Base-by-base conservation (phyloP, 2,113 vertebrate genomes). In the Himantopus leucocephalus region DNA sequence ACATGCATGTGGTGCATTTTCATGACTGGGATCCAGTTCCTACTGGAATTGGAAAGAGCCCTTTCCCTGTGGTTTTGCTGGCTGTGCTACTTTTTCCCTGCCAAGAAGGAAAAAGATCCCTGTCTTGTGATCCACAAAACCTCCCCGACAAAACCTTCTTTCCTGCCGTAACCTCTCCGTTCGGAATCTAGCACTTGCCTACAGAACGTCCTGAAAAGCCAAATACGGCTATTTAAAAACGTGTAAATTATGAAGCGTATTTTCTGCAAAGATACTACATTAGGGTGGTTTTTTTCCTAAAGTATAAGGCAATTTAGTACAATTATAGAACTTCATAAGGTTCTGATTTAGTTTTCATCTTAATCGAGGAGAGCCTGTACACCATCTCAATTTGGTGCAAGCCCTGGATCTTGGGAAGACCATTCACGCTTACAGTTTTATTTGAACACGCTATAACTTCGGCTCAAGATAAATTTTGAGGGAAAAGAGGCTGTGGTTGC, bases 1-100 rank as follows among this genome's bases (percentile, higher is more conserved):
- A 93, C 58, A 71, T 0, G 8, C 75, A 60, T 10, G 35, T 62
- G 88, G 59, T 77, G 47, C 39, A 3, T 86, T 95, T 48, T 43
- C 67, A 91, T 92, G 86, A 50, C 41, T 90, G 70, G 67, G 71
- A 80, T 77, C 78, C 82, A 67, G 30, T 67, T 96, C 68, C 92
- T 39, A 2, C 43, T 78, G 68, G 79, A 80, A 88, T 5, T 59
- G 72, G 60, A 55, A 39, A 30, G 43, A 63, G 15, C 17, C 27
- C 39, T 83, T 85, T 16, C 0, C 0, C 24, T 75, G 56, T 18
- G 56, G 64, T 68, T 89, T 70, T 91, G 62, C 45, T 91, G 87
- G 10, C n/a, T 92, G 52, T 88, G 84, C 70, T 72, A 5, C 32
- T 68, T 94, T 87, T 75, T 82, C 62, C 19, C 37, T 90, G 84